Conservation (phyloP, 2,113 vertebrate species). For the Carassius auratus region DNA sequence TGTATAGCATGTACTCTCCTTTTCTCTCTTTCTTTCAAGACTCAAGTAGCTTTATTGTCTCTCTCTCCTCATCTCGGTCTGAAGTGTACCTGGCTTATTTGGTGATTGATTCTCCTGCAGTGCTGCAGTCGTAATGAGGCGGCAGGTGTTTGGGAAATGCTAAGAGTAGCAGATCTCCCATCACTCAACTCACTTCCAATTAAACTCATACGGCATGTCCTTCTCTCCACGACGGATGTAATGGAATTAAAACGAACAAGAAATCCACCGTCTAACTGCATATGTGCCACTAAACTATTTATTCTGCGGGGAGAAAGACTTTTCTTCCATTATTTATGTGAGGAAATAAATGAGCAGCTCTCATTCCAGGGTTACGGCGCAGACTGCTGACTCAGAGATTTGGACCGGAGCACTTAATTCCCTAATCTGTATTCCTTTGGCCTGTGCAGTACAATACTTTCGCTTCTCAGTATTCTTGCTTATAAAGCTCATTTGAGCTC, state of each 20-base stretch:
- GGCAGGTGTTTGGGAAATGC: slow-evolving; percentile 42
- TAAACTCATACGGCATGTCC: slow-evolving; percentile 25
- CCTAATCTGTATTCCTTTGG: slow-evolving; percentile 48
- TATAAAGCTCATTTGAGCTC: slow-evolving; percentile 18
- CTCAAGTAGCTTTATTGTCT: not conserved
- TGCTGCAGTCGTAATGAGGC: slow-evolving; percentile 53
- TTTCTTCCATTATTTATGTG: slow-evolving; percentile 47
- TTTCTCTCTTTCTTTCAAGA: not conserved
- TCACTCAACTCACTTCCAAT: slow-evolving; percentile 34
- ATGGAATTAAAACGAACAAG: slow-evolving; percentile 50
- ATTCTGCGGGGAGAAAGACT: slow-evolving; percentile 32
- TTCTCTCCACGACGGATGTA: slow-evolving; percentile 40
- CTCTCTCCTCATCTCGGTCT: not conserved
- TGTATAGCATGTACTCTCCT: not conserved
- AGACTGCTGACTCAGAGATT: slow-evolving; percentile 47
- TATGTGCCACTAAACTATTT: slow-evolving; percentile 54
- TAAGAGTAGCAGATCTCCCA: slow-evolving; percentile 47
- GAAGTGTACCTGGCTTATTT: slow-evolving; percentile 34
- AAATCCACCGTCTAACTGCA: slow-evolving; percentile 5
- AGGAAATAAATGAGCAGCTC: slow-evolving; percentile 44
- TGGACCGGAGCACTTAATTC: slow-evolving; percentile 33
- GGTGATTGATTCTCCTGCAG: slow-evolving; percentile 47
- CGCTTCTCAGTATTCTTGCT: slow-evolving; percentile 11
- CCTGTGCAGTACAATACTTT: slow-evolving; percentile 28
- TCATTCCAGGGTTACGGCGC: slow-evolving; percentile 25